Conservation (phyloP, 2,888 invertebrate species). For the Chamaedrilus cognettii region DNA sequence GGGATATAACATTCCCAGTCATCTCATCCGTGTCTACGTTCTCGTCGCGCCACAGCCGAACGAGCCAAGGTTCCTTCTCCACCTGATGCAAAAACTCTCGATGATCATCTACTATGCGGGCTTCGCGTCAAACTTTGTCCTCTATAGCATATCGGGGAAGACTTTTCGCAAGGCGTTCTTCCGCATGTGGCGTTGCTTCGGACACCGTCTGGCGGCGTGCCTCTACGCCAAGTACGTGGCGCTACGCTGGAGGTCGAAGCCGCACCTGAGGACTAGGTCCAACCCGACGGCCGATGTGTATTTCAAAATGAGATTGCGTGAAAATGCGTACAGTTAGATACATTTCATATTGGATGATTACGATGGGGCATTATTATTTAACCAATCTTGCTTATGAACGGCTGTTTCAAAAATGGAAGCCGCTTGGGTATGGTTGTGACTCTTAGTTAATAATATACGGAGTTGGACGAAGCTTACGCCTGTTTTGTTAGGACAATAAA, state of each 20-base stretch:
- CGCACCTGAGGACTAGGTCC: no score
- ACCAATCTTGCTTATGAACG: no score
- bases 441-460: no score
- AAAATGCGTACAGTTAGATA: not conserved
- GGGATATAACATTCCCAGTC: constrained; percentile 31
- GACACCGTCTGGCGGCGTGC: not conserved
- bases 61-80: constrained; percentile 13
- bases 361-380: no score
- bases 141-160: constrained; percentile 26
- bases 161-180: constrained; percentile 24
- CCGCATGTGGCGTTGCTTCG: constrained; percentile 9
- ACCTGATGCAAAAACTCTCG: constrained; percentile 15
- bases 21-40: constrained; percentile 20
- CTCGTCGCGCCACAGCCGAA: constrained; percentile 12
- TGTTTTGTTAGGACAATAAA: no score
- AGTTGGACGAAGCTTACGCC: no score
- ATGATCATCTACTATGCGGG: constrained; percentile 25
- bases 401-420: no score
- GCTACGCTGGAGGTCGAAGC: not conserved
- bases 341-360: no score
- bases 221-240: not conserved
- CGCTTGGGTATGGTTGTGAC: no score
- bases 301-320: not conserved
- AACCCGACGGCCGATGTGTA: not conserved
- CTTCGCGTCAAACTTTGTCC: constrained; percentile 26